These are phyloP conservation scores for Timandra comae DNA, from an alignment of 2,888 invertebrate genomes.

Conservation along the genomic window DNA sequence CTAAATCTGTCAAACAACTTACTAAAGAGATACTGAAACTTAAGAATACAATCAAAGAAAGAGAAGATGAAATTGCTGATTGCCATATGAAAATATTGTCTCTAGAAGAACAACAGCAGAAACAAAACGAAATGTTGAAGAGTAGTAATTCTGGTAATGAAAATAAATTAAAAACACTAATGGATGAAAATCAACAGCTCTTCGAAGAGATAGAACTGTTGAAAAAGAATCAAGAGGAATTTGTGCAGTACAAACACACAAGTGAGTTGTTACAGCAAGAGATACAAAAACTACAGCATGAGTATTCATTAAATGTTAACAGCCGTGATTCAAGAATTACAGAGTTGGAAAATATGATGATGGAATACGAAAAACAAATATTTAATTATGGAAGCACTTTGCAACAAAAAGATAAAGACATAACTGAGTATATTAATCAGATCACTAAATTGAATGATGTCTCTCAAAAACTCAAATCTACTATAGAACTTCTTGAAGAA, in stretches of 20 bases:
- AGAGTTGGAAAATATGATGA: constrained; percentile 66
- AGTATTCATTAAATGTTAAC: constrained; percentile 47
- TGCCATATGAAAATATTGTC: constrained; percentile 73
- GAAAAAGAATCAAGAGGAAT: constrained; percentile 44
- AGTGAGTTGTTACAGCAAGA: constrained; percentile 50
- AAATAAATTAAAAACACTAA: constrained; percentile 54
- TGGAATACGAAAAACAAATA: constrained; percentile 70
- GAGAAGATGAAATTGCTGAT: constrained; percentile 70
- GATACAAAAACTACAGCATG: constrained; percentile 52
- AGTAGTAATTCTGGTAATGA: constrained; percentile 48
- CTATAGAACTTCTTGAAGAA: constrained; percentile 66
- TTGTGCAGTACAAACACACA: constrained; percentile 40
- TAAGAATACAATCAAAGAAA: constrained; percentile 68
- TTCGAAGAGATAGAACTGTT: constrained; percentile 51
- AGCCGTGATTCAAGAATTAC: constrained; percentile 62
- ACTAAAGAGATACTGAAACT: constrained; percentile 72
- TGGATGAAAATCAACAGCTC: constrained; percentile 56
- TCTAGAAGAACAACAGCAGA: constrained; percentile 66
- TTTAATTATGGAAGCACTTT: constrained; percentile 55
- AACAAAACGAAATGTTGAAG: constrained; percentile 53
- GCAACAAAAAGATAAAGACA: constrained; percentile 67
- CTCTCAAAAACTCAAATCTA: constrained; percentile 67
- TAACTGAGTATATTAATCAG: constrained; percentile 70
- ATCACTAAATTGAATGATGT: constrained; percentile 72
- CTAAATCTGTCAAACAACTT: constrained; percentile 65